A percentile compares a stretch with the other conserved stretches of the same genome.
Evolutionary conservation across 2,113 vertebrate species (phyloP).

Genomic region (Chitala chitala): DNA sequence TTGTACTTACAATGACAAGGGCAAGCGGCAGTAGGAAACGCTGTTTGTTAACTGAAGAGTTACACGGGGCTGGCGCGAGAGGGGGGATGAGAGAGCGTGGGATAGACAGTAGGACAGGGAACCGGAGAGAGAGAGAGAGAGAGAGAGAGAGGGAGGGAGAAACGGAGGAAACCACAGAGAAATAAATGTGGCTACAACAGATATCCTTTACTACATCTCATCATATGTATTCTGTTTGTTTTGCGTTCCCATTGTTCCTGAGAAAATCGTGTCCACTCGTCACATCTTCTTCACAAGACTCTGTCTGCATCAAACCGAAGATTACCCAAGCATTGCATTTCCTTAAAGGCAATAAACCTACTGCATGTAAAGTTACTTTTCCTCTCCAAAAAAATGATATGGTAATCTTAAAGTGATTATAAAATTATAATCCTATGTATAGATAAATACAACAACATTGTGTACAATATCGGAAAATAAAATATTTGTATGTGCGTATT

Average conservation of each 20-base stretch:
- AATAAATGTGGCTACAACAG: slow-evolving; percentile 60
- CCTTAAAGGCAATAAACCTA: slow-evolving; percentile 76
- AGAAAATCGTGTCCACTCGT: slow-evolving; percentile 71
- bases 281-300: slow-evolving; percentile 79
- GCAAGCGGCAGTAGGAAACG: slow-evolving; percentile 83
- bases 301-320: slow-evolving; percentile 75
- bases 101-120: slow-evolving; percentile 34
- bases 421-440: neutral
- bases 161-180: slow-evolving; percentile 9
- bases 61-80: slow-evolving; percentile 83
- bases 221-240: slow-evolving; percentile 85
- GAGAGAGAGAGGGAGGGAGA: slow-evolving; percentile 4
- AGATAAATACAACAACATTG: slow-evolving; percentile 7
- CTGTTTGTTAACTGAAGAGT: slow-evolving; percentile 88
- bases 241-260: slow-evolving; percentile 83
- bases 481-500: neutral
- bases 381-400: neutral
- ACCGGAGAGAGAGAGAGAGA: slow-evolving; percentile 12
- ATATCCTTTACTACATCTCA: slow-evolving; percentile 83
- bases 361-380: slow-evolving; percentile 55
- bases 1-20: slow-evolving; percentile 94
- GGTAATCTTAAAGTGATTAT: neutral
- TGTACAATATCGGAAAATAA: slow-evolving; percentile 5
- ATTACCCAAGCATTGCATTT: slow-evolving; percentile 78
- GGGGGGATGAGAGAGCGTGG: slow-evolving; percentile 58